Conservation (phyloP, 2,888 invertebrate species). For the Thera obeliscata region DNA sequence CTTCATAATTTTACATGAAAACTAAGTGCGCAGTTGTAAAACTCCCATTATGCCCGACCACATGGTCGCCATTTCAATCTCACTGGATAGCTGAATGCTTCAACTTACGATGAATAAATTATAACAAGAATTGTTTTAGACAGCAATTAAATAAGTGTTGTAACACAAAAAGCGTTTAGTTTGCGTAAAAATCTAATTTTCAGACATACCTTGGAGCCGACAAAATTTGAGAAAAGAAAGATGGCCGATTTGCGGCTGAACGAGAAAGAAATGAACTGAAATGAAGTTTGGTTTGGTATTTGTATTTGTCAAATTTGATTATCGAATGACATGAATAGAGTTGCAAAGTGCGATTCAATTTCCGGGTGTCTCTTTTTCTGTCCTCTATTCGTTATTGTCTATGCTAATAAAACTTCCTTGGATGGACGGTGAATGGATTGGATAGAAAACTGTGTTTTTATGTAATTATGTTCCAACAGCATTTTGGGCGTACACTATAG, state of each 20-base stretch:
- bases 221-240: conserved; percentile 78
- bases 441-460: no score
- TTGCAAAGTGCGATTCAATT: conserved; percentile 5
- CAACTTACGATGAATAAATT: conserved; percentile 43
- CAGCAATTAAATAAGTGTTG: conserved; percentile 36
- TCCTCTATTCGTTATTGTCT: conserved; percentile 1
- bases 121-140: conserved; percentile 37
- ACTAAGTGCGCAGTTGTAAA: conserved; percentile 78
- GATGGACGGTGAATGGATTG: no score
- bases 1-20: conserved; percentile 54
- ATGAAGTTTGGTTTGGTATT: conserved; percentile 38
- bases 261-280: conserved; percentile 38
- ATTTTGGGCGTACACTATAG: no score
- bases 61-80: conserved; percentile 65
- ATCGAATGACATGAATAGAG: conserved; percentile 37
- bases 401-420: not conserved
- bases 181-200: conserved; percentile 52
- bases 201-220: conserved; percentile 77
- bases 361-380: conserved; percentile 13
- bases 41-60: conserved; percentile 70
- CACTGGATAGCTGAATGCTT: conserved; percentile 41
- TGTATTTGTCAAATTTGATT: conserved; percentile 35
- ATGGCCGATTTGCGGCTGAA: conserved; percentile 62
- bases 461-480: no score
- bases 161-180: conserved; percentile 46